Percentiles rank a stretch among this genome's conserved stretches.
phyloP scores from a whole-genome alignment of 2,888 invertebrate genomes.

The Yponomeuta malinellus region DNA sequence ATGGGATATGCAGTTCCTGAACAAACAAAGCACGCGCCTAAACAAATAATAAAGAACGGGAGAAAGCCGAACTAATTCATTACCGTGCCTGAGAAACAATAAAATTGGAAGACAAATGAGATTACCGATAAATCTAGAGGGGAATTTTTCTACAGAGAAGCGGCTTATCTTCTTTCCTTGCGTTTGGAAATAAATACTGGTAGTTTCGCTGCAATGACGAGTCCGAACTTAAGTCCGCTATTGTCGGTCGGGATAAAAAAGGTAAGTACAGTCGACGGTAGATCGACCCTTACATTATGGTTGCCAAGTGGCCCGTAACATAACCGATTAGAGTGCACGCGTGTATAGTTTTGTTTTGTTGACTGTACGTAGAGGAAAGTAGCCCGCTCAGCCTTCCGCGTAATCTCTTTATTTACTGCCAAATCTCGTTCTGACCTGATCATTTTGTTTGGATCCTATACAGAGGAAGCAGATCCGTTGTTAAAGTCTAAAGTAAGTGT shows the following conservation, averaged over 20 bases:
- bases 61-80: slow-evolving; percentile 58
- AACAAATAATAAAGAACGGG: slow-evolving; percentile 50
- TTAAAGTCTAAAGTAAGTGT: not conserved
- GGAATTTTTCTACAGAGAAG: slow-evolving; percentile 54
- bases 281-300: too few relatives aligned
- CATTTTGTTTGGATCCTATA: slow-evolving; percentile 32
- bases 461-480: slow-evolving; percentile 1
- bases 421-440: slow-evolving; percentile 44
- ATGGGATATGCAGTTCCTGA: slow-evolving; percentile 24
- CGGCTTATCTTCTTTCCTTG: slow-evolving; percentile 62
- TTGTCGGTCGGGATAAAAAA: slow-evolving; percentile 64
- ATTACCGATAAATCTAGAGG: slow-evolving; percentile 62
- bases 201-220: slow-evolving; percentile 54
- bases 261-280: slow-evolving; percentile 21
- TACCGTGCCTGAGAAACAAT: slow-evolving; percentile 59
- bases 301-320: too few relatives aligned
- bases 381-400: slow-evolving; percentile 34
- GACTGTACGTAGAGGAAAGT: slow-evolving; percentile 37
- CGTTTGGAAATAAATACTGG: slow-evolving; percentile 59
- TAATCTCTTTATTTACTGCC: slow-evolving; percentile 58
- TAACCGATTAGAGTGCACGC: too few relatives aligned
- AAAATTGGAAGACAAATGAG: slow-evolving; percentile 58
- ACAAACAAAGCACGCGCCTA: slow-evolving; percentile 51
- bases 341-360: too few relatives aligned
- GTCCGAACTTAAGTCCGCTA: slow-evolving; percentile 53